Base-by-base conservation (phyloP, 2,113 vertebrate species). In the Oncorhynchus gorbuscha region DNA sequence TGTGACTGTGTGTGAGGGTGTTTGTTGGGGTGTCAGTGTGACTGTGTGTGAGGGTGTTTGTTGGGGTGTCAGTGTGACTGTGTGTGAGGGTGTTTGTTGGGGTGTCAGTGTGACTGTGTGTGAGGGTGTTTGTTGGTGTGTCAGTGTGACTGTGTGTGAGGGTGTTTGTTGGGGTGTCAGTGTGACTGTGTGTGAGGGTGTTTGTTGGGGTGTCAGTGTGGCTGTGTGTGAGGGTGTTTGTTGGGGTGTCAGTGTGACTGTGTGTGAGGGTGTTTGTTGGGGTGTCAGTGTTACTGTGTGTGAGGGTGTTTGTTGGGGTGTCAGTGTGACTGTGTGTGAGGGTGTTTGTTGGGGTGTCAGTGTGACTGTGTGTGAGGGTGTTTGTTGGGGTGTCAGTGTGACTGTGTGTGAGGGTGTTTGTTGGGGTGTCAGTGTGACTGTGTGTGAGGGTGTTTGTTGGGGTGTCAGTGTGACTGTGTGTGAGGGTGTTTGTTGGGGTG, bases 321-420 rank as follows among this genome's bases (percentile, higher is more conserved):
- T 72, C 30, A 20, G 20, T 26, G 22, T 32, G 30, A 32, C 30
- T 32, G 30, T 32, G 30, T 32, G 30, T 32, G 30, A 32, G 30
- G 4, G 4, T 79, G 75, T 61, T 20, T 62, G 68, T 45, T 58
- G 83, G 49, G 81, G 18, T 74, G 13, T 70, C 24, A 24, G 24
- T 24, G 24, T 24, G 24, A 24, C 24, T 24, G 24, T 24, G 24
- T 24, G 24, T 24, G 24, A 24, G 24, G 24, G 24, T 24, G 24
- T 24, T 24, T 24, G 24, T 24, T 24, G 24, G 24, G 24, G n/a
- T 24, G 24, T 24, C 24, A 24, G 24, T 24, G 24, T 24, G 24
- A 24, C 24, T 24, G 24, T 24, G 24, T 24, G 24, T 24, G 24
- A 24, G 24, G 24, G 24, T 24, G 24, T 24, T 24, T 24, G 24